phyloP scores from a whole-genome alignment of 1,140 invertebrate species.

The Drosophila rufa region DNA sequence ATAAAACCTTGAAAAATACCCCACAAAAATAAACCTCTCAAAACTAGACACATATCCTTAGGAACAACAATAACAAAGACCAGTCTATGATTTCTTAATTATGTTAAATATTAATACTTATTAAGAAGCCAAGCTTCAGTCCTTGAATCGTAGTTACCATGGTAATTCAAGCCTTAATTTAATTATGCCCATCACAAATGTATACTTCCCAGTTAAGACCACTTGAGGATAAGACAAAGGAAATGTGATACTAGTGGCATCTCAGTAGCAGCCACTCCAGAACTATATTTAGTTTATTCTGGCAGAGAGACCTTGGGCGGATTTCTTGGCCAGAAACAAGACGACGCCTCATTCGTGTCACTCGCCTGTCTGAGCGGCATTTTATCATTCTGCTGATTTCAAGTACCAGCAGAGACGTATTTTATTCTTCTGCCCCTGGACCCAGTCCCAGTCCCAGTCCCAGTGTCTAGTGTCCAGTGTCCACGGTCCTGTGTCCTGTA shows the following conservation, averaged over 20 bases:
- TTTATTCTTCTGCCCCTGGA: conserved; percentile 16
- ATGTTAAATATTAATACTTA: not conserved
- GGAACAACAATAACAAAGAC: not conserved
- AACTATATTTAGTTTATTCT: conserved; percentile 9
- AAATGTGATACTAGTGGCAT: conserved; percentile 5
- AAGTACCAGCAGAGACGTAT: conserved; percentile 61
- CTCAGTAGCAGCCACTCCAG: not conserved
- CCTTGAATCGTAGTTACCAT: not conserved
- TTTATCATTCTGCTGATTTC: conserved; percentile 72
- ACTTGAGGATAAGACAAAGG: not conserved
- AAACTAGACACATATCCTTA: too few species aligned
- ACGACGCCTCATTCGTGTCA: conserved; percentile 34
- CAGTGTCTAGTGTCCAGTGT: conserved; percentile 14
- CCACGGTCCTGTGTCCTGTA: conserved; percentile 11
- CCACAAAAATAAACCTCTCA: too few species aligned
- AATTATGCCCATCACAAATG: not conserved
- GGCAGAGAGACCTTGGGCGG: conserved; percentile 39
- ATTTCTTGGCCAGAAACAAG: not conserved
- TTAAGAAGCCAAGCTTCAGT: not conserved
- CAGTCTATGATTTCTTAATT: not conserved
- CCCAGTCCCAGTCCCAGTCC: conserved; percentile 5
- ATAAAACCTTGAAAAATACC: too few species aligned
- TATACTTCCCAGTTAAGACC: not conserved
- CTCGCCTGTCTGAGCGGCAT: conserved; percentile 52
- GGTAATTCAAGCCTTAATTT: not conserved